These are phyloP conservation scores for Rapana venosa DNA, from an alignment of 2,888 invertebrate genomes.

Conservation along the genomic window DNA sequence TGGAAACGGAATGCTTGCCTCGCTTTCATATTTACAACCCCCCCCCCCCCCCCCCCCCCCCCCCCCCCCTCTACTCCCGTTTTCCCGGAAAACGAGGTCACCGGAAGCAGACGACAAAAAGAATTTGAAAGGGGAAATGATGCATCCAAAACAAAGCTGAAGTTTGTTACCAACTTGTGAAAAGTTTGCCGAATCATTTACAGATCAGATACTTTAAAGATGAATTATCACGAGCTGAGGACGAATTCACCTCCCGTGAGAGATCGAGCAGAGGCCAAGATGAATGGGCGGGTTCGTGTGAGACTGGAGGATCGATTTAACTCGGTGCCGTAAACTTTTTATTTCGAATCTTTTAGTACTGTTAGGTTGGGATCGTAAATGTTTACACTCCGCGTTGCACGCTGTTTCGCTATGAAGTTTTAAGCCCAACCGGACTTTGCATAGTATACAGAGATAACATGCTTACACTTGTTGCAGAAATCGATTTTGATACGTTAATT, in stretches of 20 bases:
- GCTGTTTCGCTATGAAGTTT: too few species aligned
- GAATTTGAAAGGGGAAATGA: neutral
- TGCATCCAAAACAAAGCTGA: slow-evolving; percentile 7
- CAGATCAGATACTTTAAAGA: neutral
- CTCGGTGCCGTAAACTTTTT: slow-evolving; percentile 3
- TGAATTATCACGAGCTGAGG: slow-evolving; percentile 35
- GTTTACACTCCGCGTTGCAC: too few species aligned
- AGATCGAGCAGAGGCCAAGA: slow-evolving; percentile 20
- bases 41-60: too few species aligned
- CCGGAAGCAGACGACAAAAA: slow-evolving; percentile 42
- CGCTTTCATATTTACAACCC: neutral
- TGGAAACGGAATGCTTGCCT: slow-evolving; percentile 38
- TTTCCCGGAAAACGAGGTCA: slow-evolving; percentile 21
- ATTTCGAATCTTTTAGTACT: too few species aligned
- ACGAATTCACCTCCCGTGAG: slow-evolving; percentile 49
- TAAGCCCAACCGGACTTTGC: too few species aligned
- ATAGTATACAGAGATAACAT: too few species aligned
- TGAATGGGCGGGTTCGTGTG: slow-evolving; percentile 30
- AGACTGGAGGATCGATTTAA: slow-evolving; percentile 42
- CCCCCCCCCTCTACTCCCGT: too few species aligned
- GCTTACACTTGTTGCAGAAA: too few species aligned
- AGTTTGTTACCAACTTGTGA: neutral
- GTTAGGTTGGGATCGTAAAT: too few species aligned
- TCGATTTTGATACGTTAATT: too few species aligned
- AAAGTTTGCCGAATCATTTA: neutral